Conservation (phyloP, 2,797 vertebrate genomes). For the Neolamprologus multifasciatus region DNA sequence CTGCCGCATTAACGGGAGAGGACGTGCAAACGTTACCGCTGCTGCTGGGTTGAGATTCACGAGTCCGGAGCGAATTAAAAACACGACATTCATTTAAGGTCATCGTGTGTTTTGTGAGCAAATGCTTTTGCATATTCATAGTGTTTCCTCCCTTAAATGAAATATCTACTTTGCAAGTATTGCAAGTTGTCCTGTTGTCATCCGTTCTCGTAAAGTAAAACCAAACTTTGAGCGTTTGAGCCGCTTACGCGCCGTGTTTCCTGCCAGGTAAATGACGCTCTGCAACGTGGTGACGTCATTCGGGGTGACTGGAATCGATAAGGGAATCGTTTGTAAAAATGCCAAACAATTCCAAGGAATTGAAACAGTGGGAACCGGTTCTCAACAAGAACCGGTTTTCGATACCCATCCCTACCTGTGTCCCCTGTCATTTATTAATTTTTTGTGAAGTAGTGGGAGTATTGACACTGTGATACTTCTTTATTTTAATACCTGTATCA, state of each 20-base stretch:
- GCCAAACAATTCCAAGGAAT: accelerated
- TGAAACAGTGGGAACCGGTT: no score
- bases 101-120: accelerated
- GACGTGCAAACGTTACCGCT: no score
- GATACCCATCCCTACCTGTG: accelerated
- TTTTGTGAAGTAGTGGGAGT: neutral
- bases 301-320: no score
- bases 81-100: no score
- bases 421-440: neutral
- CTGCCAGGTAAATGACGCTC: no score
- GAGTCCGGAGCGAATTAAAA: no score
- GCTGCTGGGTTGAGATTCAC: no score
- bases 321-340: no score
- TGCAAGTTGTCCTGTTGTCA: accelerated
- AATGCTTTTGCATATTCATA: no score
- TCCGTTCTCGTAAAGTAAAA: accelerated
- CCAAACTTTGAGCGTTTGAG: accelerated
- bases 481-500: neutral
- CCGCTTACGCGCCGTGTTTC: accelerated
- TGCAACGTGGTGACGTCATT: no score
- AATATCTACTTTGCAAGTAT: accelerated
- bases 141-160: no score
- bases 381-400: accelerated
- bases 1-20: no score
- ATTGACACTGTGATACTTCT: neutral